A percentile compares a stretch with the other conserved stretches of the same genome.
Evolutionary conservation across 2,888 invertebrate species (phyloP).

Genomic region (Conops quadrifasciatus): DNA sequence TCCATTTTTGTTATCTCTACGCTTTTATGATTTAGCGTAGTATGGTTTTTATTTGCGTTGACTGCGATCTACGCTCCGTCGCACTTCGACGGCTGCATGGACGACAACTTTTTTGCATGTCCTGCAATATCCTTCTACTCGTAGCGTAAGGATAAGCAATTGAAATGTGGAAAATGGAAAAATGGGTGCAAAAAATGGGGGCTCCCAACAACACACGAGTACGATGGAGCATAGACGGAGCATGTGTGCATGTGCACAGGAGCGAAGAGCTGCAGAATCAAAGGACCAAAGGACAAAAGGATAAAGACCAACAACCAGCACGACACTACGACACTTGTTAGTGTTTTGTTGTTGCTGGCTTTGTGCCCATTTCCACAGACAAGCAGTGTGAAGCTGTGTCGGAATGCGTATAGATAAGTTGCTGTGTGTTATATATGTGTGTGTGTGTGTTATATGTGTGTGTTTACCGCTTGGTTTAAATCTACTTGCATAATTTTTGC

Average conservation of each 20-base stretch:
- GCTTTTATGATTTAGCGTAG: slow-evolving; percentile 51
- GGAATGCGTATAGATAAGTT: no score
- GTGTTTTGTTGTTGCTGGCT: slow-evolving; percentile 15
- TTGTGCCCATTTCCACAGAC: slow-evolving; percentile 12
- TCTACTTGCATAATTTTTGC: slow-evolving; percentile 16
- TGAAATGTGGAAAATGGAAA: slow-evolving; percentile 29
- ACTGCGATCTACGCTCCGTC: background rate
- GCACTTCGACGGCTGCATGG: background rate
- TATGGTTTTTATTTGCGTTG: slow-evolving; percentile 23
- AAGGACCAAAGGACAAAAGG: slow-evolving; percentile 16
- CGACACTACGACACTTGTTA: background rate
- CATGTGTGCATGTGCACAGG: background rate
- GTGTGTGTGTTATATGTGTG: background rate
- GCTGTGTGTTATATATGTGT: background rate
- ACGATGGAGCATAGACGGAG: no score
- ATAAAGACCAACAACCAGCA: slow-evolving; percentile 13
- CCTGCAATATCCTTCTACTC: slow-evolving; percentile 48
- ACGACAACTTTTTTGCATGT: slow-evolving; percentile 46
- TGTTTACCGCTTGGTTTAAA: background rate
- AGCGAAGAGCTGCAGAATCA: slow-evolving; percentile 2
- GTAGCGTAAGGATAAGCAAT: slow-evolving; percentile 29
- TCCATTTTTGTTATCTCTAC: slow-evolving; percentile 57
- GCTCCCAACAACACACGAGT: background rate
- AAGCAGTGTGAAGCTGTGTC: background rate
- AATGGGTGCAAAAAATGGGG: background rate